Conservation (phyloP, 2,888 invertebrate species). For the Leptinotarsa peninsularis region DNA sequence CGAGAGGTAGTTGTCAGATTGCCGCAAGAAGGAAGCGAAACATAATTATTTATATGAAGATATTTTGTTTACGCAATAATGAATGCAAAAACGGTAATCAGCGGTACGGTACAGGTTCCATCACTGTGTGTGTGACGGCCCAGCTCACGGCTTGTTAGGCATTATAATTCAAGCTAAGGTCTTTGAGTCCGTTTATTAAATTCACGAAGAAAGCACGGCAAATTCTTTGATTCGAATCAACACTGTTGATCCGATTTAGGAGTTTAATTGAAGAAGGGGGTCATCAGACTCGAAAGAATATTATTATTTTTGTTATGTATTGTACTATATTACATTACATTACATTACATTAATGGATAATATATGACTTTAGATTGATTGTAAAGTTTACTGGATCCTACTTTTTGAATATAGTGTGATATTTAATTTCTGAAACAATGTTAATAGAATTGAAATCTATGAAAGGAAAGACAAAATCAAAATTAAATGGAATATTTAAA, state of each 20-base stretch:
- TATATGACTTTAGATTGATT: too few species aligned
- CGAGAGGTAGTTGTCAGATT: constrained; percentile 19
- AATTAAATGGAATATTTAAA: too few species aligned
- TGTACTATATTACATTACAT: too few species aligned
- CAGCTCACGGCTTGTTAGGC: constrained; percentile 15
- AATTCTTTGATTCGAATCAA: too few species aligned
- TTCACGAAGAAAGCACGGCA: neutral
- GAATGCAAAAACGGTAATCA: constrained; percentile 37
- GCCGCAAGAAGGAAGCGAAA: constrained; percentile 30
- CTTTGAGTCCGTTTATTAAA: constrained; percentile 1
- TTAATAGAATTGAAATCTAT: too few species aligned
- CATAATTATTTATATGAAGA: constrained; percentile 31
- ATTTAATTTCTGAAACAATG: too few species aligned
- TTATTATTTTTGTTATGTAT: too few species aligned
- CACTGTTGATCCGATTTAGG: neutral
- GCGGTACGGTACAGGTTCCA: constrained; percentile 24
- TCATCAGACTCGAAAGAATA: too few species aligned
- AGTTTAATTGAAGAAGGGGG: neutral
- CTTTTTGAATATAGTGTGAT: too few species aligned
- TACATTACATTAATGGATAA: too few species aligned
- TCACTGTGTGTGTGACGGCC: constrained; percentile 16
- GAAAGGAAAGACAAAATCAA: too few species aligned
- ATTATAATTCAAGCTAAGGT: constrained; percentile 4
- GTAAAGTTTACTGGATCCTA: too few species aligned
- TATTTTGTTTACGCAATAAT: constrained; percentile 35